phyloP scores from a whole-genome alignment of 1,140 invertebrate genomes.

The Rhyzopertha dominica region DNA sequence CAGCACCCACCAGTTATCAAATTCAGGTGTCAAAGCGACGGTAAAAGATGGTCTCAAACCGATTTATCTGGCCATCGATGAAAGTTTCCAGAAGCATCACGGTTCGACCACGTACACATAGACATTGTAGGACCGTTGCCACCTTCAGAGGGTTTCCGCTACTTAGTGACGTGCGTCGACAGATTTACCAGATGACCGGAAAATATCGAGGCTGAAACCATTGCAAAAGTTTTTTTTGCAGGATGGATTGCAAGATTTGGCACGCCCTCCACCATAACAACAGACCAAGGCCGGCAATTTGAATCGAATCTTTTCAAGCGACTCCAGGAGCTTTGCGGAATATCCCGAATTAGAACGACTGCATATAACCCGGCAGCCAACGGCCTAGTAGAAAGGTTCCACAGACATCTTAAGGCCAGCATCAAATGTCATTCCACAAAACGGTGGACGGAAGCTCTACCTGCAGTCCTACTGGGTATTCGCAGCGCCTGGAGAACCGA shows the following conservation, averaged over 20 bases:
- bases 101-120: no score
- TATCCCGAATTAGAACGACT: conserved; percentile 13
- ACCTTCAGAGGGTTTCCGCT: conserved; percentile 10
- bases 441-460: conserved; percentile 33
- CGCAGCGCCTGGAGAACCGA: conserved; percentile 23
- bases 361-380: conserved; percentile 31
- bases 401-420: no score
- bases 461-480: conserved; percentile 34
- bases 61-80: conserved; percentile 46
- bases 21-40: conserved; percentile 35
- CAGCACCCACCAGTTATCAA: conserved; percentile 36
- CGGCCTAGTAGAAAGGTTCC: no score
- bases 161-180: conserved; percentile 26
- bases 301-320: no score
- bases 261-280: conserved; percentile 29
- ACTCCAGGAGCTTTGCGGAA: conserved; percentile 4
- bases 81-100: conserved; percentile 22
- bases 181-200: conserved; percentile 39
- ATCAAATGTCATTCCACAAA: no score
- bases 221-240: conserved; percentile 30
- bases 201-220: conserved; percentile 30
- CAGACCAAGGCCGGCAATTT: conserved; percentile 36
- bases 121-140: conserved; percentile 38
- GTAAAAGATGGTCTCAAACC: conserved; percentile 36
- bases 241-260: conserved; percentile 32